Conservation (phyloP, 2,888 invertebrate species). For the Drosophila sordidula region DNA sequence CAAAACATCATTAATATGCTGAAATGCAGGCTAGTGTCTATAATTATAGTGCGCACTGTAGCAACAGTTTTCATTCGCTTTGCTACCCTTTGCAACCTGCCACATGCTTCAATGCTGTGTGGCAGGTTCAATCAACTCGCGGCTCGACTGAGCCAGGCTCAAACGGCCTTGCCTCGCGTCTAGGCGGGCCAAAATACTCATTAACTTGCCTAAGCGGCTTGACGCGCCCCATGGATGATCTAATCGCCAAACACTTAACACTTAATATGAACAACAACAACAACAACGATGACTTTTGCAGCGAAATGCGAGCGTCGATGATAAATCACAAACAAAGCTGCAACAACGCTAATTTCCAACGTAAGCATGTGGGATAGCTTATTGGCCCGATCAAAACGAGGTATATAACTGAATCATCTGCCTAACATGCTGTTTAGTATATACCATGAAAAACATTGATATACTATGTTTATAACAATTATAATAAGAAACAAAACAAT, state of each 20-base stretch:
- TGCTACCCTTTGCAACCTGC: constrained; percentile 39
- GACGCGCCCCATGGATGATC: constrained; percentile 63
- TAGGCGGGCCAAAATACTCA: constrained; percentile 34
- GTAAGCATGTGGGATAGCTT: constrained; percentile 27
- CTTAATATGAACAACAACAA: constrained; percentile 39
- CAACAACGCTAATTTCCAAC: constrained; percentile 34
- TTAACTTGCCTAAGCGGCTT: constrained; percentile 61
- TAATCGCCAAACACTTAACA: constrained; percentile 66
- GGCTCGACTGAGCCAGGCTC: constrained; percentile 37
- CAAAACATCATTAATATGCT: constrained; percentile 27
- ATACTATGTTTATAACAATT: neutral
- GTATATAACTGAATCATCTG: constrained; percentile 31
- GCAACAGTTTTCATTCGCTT: constrained; percentile 11
- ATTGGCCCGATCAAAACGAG: constrained; percentile 7
- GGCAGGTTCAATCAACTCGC: constrained; percentile 65
- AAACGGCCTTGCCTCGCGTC: constrained; percentile 56
- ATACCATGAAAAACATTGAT: neutral
- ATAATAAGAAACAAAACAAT: neutral
- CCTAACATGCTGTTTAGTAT: neutral
- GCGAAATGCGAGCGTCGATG: constrained; percentile 40
- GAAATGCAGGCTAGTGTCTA: constrained; percentile 18
- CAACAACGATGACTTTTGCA: constrained; percentile 14
- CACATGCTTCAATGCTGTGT: constrained; percentile 48
- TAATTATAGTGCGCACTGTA: constrained; percentile 53
- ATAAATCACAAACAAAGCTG: constrained; percentile 51